These are phyloP conservation scores for Meliscaeva auricollis DNA, from an alignment of 2,888 invertebrate species.

Conservation along the genomic window DNA sequence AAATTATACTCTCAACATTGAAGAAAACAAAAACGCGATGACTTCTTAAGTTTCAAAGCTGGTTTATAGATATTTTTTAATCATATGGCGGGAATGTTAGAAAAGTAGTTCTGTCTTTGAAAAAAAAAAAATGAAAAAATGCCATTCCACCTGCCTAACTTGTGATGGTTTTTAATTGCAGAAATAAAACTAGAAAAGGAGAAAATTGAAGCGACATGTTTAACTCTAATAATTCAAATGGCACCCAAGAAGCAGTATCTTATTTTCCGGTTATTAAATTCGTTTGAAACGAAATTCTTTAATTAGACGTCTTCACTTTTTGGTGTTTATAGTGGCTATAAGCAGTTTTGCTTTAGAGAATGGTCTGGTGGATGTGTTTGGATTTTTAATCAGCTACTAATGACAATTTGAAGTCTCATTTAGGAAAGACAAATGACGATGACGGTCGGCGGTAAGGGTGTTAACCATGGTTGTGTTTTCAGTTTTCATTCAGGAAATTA, in stretches of 20 bases:
- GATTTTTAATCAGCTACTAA: background rate
- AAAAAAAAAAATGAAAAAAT: background rate
- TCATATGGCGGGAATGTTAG: conserved; percentile 43
- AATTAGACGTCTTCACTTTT: background rate
- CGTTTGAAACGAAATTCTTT: background rate
- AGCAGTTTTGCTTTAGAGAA: background rate
- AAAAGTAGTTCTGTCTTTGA: conserved; percentile 31
- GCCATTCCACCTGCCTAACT: conserved; percentile 5
- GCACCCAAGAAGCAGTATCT: background rate
- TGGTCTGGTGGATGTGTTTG: background rate
- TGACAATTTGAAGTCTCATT: background rate
- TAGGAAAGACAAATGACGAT: background rate
- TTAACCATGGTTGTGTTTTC: too few species aligned
- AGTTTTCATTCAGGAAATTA: too few species aligned
- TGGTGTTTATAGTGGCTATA: background rate
- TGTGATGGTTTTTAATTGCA: conserved; percentile 21
- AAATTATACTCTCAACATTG: conserved; percentile 43
- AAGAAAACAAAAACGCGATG: conserved; percentile 42
- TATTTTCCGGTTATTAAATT: conserved; percentile 37
- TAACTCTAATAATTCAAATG: background rate
- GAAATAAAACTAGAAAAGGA: conserved; percentile 23
- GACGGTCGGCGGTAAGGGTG: too few species aligned
- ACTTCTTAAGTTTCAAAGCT: conserved; percentile 39
- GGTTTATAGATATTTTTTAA: conserved; percentile 17
- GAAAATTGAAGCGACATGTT: conserved; percentile 7